Conservation (phyloP, 2,797 vertebrate genomes). For the Gadopsis bispinosus region DNA sequence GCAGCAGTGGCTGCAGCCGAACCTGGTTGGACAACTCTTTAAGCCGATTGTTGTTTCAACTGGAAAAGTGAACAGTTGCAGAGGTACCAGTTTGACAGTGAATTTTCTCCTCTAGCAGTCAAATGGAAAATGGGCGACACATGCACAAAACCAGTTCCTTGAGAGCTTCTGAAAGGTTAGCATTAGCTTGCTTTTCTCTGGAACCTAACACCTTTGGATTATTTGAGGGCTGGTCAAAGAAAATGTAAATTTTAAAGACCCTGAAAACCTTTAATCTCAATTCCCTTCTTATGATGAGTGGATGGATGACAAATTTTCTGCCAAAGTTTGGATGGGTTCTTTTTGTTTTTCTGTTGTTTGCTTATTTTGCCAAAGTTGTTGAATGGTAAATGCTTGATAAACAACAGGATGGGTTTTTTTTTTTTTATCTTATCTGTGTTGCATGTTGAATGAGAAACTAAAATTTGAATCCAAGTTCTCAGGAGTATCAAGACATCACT, state of each 20-base stretch:
- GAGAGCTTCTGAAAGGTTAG: not conserved
- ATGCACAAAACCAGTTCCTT: not conserved
- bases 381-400: not conserved
- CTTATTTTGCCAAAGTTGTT: not conserved
- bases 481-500: not conserved
- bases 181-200: not conserved
- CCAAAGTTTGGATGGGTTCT: not conserved
- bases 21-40: constrained; percentile 30
- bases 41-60: constrained; percentile 33
- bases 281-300: not conserved
- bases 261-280: not conserved
- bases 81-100: constrained; percentile 16
- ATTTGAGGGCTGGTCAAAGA: not conserved
- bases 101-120: constrained; percentile 32
- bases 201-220: not conserved
- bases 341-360: not conserved
- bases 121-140: constrained; percentile 23
- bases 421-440: not conserved
- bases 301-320: not conserved
- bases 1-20: constrained; percentile 14
- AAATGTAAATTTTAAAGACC: not conserved
- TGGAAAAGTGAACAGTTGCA: constrained; percentile 24
- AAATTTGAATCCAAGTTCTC: not conserved
- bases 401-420: not conserved
- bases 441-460: not conserved